Evolutionary conservation across 1,140 invertebrate genomes (phyloP), one percentile per base, ranked within the genome.

Genomic region (Bombus superbus): DNA sequence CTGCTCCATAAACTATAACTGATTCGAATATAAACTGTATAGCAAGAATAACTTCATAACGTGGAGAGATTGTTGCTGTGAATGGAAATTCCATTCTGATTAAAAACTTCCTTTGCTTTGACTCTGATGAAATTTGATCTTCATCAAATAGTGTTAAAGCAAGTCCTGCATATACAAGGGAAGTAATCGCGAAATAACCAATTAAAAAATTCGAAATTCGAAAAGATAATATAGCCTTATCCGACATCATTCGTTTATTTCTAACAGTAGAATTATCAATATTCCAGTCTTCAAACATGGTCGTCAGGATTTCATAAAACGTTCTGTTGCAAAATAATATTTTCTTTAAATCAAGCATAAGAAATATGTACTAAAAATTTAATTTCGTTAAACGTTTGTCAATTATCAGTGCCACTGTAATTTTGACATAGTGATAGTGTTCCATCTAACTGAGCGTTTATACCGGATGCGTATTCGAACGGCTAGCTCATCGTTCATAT

Each of bases 31-130:
- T 22, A 32, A 79, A 57, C 25, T 85, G 77, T 28, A 53, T n/a
- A 13, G 8, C 22, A 3, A 79, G 25, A 66, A 85, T 44, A 62
- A 81, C 32, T 62, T 85, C 83, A 28, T 85, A 85, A 66, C 28
- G 18, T 3, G 83, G 83, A 13, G 77, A 81, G 8, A 38, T 11
- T 3, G 53, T 80, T 9, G 35, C 42, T 15, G 66, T 44, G 15
- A 85, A 85, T 0, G 77, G 83, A 40, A 80, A 81, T 40, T 47
- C 44, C 77, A 85, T 85, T 57, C 38, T 85, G 6, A 84, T 15
- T 62, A 84, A 42, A 2, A 84, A 47, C 35, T 71, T 69, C n/a
- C 68, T 66, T 44, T 73, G 18, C 8, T 73, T 72, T 8, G 40
- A 8, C 1, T 15, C 62, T 3, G 18, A 13, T 22, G 22, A 10